phyloP scores from a whole-genome alignment of 2,797 vertebrate species.

The Spinus olivaceus region DNA sequence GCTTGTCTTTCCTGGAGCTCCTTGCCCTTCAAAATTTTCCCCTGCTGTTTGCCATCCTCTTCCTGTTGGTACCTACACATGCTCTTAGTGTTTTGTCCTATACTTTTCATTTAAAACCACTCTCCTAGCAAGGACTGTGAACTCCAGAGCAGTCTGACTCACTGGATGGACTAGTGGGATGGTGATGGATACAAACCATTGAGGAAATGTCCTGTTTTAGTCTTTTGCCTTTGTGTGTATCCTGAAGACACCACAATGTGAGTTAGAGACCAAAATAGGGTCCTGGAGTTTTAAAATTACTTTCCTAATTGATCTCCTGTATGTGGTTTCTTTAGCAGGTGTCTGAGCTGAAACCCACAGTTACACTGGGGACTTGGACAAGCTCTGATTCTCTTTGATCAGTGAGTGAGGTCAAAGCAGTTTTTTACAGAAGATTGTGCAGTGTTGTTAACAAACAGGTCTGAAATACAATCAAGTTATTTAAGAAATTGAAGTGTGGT shows the following conservation, averaged over 20 bases:
- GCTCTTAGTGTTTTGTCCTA: neutral
- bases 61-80: neutral
- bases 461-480: neutral
- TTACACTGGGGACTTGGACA: neutral
- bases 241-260: neutral
- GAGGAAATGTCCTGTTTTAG: neutral
- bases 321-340: neutral
- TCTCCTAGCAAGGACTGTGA: accelerated
- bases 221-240: neutral
- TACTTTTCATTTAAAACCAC: neutral
- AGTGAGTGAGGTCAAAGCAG: neutral
- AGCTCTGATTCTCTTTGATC: neutral
- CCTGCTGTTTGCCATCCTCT: neutral
- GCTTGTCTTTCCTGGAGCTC: neutral
- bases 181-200: neutral
- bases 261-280: neutral
- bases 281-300: neutral
- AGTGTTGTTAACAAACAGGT: neutral
- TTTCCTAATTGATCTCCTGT: neutral
- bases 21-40: neutral
- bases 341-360: neutral
- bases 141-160: neutral
- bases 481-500: neutral
- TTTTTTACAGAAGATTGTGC: neutral
- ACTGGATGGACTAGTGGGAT: neutral